Evolutionary conservation across 2,797 vertebrate genomes (phyloP), one percentile per base, ranked within the genome.

Genomic region (Gadopsis bispinosus): DNA sequence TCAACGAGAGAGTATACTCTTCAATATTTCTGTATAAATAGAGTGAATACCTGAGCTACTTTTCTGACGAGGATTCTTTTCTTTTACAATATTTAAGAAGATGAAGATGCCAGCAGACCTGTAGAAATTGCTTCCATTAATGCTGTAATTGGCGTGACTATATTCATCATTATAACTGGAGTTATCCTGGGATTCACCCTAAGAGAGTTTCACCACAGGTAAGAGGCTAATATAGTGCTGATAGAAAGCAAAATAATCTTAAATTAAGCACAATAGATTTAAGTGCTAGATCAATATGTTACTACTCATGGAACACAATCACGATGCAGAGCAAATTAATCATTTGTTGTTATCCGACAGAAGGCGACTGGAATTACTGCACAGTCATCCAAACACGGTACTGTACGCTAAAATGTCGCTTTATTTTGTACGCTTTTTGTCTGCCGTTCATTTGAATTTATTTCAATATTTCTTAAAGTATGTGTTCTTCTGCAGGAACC

Each of bases 91-190:
- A 5, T 69, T 71, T 4, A 2, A 68, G 73, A 14, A 0, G 3
- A 19, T 48, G 55, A 54, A 56, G 22, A 48, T 0, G 0, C 2
- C 5, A 35, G 1, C 0, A 0, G 7, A 1, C 41, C 29, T 0
- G 1, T 11, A 47, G 13, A 17, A 5, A 50, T 1, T 0, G 9
- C 5, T 35, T 35, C 0, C 0, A 0, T 1, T 54, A 0, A 1
- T 29, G 33, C 7, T 50, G 1, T 48, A 0, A 8, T 37, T 6
- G 50, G 56, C 72, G 41, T 48, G 0, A 1, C 37, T 19, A 2
- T 10, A 10, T 7, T 70, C 31, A 9, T 69, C 39, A 2, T 69
- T 1, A 2, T 64, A 29, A 41, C 22, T 0, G 59, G 43, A 70
- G 13, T 67, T 1, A 17, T 76, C 11, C 5, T 73, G 48, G 65